A percentile compares a stretch with the other conserved stretches of the same genome.
Conservation (phyloP, 2,888 invertebrate species). For the Vanessa cardui region DNA sequence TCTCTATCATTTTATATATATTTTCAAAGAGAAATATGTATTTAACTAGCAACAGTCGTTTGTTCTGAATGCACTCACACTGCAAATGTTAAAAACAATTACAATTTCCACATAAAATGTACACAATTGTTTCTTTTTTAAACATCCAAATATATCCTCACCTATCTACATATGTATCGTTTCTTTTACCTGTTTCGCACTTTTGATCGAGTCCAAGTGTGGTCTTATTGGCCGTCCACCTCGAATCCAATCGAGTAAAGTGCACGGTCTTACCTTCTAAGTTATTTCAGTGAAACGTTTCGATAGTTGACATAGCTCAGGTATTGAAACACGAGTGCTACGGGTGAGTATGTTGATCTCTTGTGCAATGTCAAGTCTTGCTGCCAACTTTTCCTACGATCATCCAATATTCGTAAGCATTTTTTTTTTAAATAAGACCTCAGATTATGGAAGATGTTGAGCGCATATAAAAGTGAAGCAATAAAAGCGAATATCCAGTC, state of each 20-base stretch:
- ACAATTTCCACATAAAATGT: too few species aligned
- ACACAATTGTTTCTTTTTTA: not conserved
- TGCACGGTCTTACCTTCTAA: slow-evolving; percentile 61
- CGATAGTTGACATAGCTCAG: slow-evolving; percentile 64
- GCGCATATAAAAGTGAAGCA: too few species aligned
- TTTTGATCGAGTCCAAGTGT: slow-evolving; percentile 47
- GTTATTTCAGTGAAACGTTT: slow-evolving; percentile 77
- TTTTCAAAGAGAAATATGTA: too few species aligned
- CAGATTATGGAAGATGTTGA: too few species aligned
- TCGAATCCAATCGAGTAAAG: slow-evolving; percentile 76
- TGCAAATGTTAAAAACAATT: too few species aligned
- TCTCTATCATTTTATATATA: too few species aligned
- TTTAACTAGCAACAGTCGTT: too few species aligned
- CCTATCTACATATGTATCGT: slow-evolving; percentile 3
- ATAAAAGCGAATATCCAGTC: too few species aligned
- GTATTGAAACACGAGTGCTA: slow-evolving; percentile 27
- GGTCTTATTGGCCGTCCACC: slow-evolving; percentile 61
- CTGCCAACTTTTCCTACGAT: not conserved
- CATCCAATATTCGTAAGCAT: not conserved
- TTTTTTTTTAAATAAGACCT: not conserved
- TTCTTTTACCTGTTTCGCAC: slow-evolving; percentile 24
- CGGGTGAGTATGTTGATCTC: slow-evolving; percentile 21
- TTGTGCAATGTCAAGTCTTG: slow-evolving; percentile 11
- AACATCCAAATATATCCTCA: not conserved
- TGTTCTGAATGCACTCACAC: too few species aligned